Percentiles rank a stretch among this genome's conserved stretches.
Conservation (phyloP, 2,113 vertebrate species). For the Pao palembangensis region DNA sequence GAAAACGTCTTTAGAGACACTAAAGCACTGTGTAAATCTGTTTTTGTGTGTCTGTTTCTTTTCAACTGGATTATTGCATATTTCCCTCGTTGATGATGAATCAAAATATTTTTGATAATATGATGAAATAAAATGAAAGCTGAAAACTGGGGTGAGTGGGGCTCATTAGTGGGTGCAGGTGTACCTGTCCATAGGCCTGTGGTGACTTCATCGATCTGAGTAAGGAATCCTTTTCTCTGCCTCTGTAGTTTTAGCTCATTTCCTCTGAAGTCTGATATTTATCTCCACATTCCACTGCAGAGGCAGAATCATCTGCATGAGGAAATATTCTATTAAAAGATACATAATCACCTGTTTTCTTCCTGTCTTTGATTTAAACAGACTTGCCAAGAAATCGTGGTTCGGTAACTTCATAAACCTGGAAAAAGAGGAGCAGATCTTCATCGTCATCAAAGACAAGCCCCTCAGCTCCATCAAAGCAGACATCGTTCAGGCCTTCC, state of each 20-base stretch:
- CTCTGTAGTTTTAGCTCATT: conserved; percentile 32
- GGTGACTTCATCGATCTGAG: conserved; percentile 37
- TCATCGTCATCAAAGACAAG: conserved; percentile 97
- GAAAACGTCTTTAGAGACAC: conserved; percentile 1
- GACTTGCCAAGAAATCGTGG: conserved; percentile 99
- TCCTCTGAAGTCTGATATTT: conserved; percentile 24
- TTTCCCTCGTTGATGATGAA: not conserved
- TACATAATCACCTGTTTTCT: not conserved
- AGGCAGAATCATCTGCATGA: too few species aligned
- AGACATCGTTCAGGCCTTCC: conserved; percentile 97
- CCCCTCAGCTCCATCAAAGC: conserved; percentile 99
- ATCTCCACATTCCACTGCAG: conserved; percentile 13
- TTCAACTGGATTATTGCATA: not conserved
- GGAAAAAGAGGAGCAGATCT: conserved; percentile 99
- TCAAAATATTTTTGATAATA: not conserved
- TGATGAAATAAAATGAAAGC: conserved; percentile 25
- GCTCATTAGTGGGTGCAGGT: conserved; percentile 45
- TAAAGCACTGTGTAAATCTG: not conserved
- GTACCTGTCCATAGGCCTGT: conserved; percentile 34
- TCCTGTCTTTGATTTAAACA: conserved; percentile 48
- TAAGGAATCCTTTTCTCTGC: conserved; percentile 21
- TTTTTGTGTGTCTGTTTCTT: not conserved
- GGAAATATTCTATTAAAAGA: too few species aligned
- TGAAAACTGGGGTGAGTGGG: conserved; percentile 20
- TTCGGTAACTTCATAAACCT: conserved; percentile 99